A percentile compares a stretch with the other conserved stretches of the same genome.
phyloP scores from a whole-genome alignment of 2,888 invertebrate genomes.

The Ichneumoninae sp. region DNA sequence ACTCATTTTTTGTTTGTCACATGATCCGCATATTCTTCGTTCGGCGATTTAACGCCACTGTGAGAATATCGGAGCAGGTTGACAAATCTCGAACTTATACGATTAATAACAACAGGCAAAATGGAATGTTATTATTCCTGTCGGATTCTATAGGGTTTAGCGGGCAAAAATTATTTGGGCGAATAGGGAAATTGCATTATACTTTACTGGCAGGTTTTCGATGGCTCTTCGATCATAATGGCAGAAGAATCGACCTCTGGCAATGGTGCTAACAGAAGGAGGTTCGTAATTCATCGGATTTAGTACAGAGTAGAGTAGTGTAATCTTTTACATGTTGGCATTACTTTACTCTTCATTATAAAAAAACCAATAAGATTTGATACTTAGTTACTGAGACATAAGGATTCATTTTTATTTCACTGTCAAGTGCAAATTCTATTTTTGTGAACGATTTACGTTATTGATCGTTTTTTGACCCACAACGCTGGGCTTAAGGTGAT shows the following conservation, averaged over 20 bases:
- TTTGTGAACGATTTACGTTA: neutral
- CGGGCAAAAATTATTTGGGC: conserved; percentile 54
- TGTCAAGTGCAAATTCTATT: neutral
- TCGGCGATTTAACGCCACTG: conserved; percentile 1
- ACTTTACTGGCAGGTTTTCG: neutral
- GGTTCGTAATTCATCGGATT: neutral
- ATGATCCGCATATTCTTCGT: conserved; percentile 75
- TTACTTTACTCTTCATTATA: neutral
- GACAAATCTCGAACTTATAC: conserved; percentile 62
- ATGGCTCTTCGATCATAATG: neutral
- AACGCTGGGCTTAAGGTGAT: neutral
- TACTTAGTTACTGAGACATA: neutral
- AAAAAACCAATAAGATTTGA: neutral
- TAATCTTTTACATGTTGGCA: neutral
- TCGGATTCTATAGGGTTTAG: conserved; percentile 62
- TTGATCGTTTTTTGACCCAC: neutral
- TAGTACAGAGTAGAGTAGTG: neutral
- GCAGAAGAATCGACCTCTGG: neutral
- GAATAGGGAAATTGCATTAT: conserved; percentile 25
- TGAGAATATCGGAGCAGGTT: conserved; percentile 77
- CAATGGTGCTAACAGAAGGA: conserved; percentile 7
- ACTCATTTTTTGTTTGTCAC: conserved; percentile 69
- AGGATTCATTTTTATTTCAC: neutral
- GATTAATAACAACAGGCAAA: conserved; percentile 49
- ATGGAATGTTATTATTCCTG: conserved; percentile 47